phyloP scores from a whole-genome alignment of 2,113 vertebrate genomes.

The Oceanites oceanicus region DNA sequence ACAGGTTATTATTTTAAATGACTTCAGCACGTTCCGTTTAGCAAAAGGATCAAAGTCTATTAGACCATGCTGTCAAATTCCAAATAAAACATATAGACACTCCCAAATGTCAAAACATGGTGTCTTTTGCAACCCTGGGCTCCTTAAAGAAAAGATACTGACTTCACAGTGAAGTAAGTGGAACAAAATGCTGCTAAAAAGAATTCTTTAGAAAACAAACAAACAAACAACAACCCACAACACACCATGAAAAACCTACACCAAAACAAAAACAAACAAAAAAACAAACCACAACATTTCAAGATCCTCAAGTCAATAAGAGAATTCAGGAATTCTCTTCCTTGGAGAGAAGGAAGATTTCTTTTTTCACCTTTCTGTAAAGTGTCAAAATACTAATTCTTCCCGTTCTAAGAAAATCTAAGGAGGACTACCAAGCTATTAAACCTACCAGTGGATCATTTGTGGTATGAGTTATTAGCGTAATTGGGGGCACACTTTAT shows the following conservation, averaged over 20 bases:
- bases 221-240: too few species aligned
- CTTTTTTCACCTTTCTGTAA: constrained; percentile 10
- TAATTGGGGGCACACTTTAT: constrained; percentile 94
- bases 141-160: neutral
- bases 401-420: constrained; percentile 18
- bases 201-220: neutral
- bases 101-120: neutral
- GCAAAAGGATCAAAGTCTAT: neutral
- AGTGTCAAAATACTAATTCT: constrained; percentile 21
- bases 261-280: neutral
- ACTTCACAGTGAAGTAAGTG: constrained; percentile 28
- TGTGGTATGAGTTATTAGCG: constrained; percentile 86
- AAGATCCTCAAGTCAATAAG: neutral
- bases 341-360: neutral
- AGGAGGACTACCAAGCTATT: constrained; percentile 75
- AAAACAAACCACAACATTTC: neutral
- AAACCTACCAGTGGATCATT: constrained; percentile 79
- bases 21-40: neutral
- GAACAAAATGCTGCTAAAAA: constrained; percentile 16
- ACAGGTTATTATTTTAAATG: neutral
- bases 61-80: neutral
- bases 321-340: neutral
- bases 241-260: neutral
- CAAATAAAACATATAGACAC: neutral
- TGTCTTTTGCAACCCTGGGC: neutral